Evolutionary conservation across 2,113 vertebrate genomes (phyloP), one percentile per base, ranked within the genome.

Genomic region (Oxyruncus cristatus): DNA sequence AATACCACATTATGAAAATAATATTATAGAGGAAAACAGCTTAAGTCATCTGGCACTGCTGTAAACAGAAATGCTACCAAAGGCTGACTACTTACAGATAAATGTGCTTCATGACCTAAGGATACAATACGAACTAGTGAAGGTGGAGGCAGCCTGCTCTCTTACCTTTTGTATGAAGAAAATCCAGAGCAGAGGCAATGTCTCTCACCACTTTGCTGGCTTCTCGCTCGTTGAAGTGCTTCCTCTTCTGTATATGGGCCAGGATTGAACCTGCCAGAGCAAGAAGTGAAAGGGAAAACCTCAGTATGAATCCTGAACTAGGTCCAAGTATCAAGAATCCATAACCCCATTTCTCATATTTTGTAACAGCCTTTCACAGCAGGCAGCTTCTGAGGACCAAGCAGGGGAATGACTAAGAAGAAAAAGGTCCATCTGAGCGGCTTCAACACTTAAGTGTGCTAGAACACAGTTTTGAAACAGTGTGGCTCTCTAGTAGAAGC

Each of bases 161-260:
- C 93, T 58, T 96, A 99, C 99, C 99, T 98, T 99, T 99, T 58
- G 98, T 99, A 91, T 99, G 99, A 37, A 99, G 97, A 81, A 99
- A 99, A 95, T 99, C 97, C 44, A 99, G 98, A 39, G 99, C 99
- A 94, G 98, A 97, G 20, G 99, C 99, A 62, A 99, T 99, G 62
- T 99, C 99, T 89, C 93, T 98, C 71, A 99, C 99, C 41, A 99
- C 99, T 89, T 97, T 98, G 97, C 99, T 99, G 93, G 99, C 99
- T 96, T 99, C 99, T 95, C 98, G 96, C 89, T 99, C 99, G 92
- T 99, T 98, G 98, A 99, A 99, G 94, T 99, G 98, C 96, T 99
- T 99, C 94, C 96, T 97, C 96, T 98, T 99, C 86, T 99, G 99
- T 92, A 99, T 99, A 73, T 99, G 99, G 62, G 99, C 98, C 78